Base-by-base conservation (phyloP, 2,888 invertebrate species). In the Dicyrtomina minuta region DNA sequence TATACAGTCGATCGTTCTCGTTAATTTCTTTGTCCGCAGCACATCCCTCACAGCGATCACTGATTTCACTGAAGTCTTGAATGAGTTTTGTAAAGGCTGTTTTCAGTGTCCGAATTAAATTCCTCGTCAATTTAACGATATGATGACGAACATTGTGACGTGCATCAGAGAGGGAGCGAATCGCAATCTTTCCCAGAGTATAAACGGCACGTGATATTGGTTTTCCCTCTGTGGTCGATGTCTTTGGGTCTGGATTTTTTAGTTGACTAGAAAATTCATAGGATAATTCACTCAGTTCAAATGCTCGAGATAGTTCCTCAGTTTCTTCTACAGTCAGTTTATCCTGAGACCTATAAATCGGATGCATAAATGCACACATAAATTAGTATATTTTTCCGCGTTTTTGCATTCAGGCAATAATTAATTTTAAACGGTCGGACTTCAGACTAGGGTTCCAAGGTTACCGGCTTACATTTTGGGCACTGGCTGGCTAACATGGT, bases 1-100 rank as follows among this genome's bases (percentile, higher is more conserved):
- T 26, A 22, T 51, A 53, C 8, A 51, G 17, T 12, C 51, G 64
- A 64, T 64, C 64, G n/a, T 53, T 46, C 15, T 64, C 51, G 51
- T 51, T 64, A 12, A 53, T 22, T 2, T 20, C 13, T 33, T 33
- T 27, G 15, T 64, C 51, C 17, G 3, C 15, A 10, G 1, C 8
- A 26, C 64, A 64, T 5, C 17, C 15, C 33, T 5, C 15, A 64
- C 64, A 64, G 1, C 17, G 20, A 1, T 22, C 12, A 1, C 17
- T 20, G 17, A 64, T 5, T 20, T 53, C 53, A 17, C 6, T 13
- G 13, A 3, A 22, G 26, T 64, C 64, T 12, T 51, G 17, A 6
- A 64, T 33, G 8, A 22, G 6, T 20, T 64, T 64, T 2, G 10
- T 39, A 46, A 51, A 64, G 5, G 64, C 64, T 12, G 64, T 64